Conservation (phyloP, 2,888 invertebrate genomes). For the Capitulum mitella region DNA sequence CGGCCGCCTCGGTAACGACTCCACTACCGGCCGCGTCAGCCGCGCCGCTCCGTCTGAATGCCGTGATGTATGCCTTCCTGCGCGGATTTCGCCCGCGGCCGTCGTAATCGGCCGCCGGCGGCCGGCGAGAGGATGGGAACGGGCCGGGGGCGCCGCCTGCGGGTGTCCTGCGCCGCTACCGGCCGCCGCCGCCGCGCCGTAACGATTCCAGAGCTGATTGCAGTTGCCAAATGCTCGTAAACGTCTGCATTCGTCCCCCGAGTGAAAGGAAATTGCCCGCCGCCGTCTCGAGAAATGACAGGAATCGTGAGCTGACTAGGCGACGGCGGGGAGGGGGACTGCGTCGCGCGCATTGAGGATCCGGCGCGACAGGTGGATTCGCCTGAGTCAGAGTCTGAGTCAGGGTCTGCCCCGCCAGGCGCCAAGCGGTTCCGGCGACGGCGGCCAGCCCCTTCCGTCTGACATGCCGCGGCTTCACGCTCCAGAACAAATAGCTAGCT, state of each 20-base stretch:
- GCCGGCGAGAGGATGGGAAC: not conserved
- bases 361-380: no score
- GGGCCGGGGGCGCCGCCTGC: not conserved
- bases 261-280: not conserved
- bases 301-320: not conserved
- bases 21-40: not conserved
- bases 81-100: not conserved
- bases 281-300: not conserved
- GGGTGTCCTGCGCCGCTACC: no score
- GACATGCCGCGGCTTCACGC: no score
- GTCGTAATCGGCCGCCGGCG: not conserved
- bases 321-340: no score
- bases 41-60: not conserved
- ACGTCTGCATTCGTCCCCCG: not conserved
- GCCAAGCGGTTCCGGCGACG: no score
- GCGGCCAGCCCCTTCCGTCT: no score
- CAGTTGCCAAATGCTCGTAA: not conserved
- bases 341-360: no score
- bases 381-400: no score
- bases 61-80: conserved; percentile 4
- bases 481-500: no score
- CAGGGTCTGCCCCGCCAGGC: no score
- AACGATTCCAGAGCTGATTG: not conserved
- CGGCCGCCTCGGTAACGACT: not conserved
- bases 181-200: no score